Base-by-base conservation (phyloP, 2,888 invertebrate genomes). In the Troilus luridus region DNA sequence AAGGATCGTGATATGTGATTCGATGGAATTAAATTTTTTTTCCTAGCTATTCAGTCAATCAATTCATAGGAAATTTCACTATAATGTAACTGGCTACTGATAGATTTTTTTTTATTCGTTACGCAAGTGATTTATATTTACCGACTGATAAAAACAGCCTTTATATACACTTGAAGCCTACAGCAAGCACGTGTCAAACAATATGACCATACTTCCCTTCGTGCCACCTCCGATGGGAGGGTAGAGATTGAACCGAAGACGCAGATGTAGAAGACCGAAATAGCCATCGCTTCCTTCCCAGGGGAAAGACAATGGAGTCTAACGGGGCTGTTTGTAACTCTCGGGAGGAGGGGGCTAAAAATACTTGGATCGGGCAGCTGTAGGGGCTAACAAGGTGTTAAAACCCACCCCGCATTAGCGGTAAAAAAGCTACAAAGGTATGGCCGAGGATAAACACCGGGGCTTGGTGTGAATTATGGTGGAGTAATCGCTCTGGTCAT, bases 281-380 rank as follows among this genome's bases (percentile, higher is more conserved):
- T 89, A 89, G 67, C 89, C 62, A 54, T 19, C n/a, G 60, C 62
- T 64, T 60, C 89, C 60, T 54, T 67, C 89, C 62, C 54, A 56
- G 85, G 85, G 85, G 56, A 60, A 89, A 89, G 89, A 89, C 89
- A 89, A 89, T 89, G 89, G 85, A 67, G 41, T 62, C 89, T 89
- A 89, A 89, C 89, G 89, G 89, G 89, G 60, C 89, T 89, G 89
- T 89, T 89, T 89, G 89, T 89, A 89, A 89, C 88, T 88, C 19
- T 88, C 21, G 21, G 60, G 60, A 21, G 64, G 41, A 27, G 62
- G 64, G 60, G 54, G 58, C 90, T 90, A 90, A 59, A 90, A 90
- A 90, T 90, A 90, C 90, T 58, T 27, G 62, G 27, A 17, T 11
- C 21, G 7, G 11, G 90, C 67, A 72, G 90, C 72, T 64, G 77